These are phyloP conservation scores for Bombus soroeensis DNA, from an alignment of 1,140 invertebrate genomes.

Conservation along the genomic window DNA sequence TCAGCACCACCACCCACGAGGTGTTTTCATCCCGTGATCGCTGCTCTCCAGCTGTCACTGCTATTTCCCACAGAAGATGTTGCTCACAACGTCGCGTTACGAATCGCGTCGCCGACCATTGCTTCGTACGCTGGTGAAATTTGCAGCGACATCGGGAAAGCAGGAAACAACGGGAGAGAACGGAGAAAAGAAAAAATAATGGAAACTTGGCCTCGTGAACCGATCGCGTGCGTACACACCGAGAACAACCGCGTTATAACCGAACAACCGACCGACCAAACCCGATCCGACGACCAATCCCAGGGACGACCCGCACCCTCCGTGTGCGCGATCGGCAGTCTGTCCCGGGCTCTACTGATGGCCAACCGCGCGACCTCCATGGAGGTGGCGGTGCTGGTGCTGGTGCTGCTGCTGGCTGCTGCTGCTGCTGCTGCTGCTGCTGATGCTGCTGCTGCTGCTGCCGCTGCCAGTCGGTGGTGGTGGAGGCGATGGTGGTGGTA, in stretches of 20 bases:
- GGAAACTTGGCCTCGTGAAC: not conserved
- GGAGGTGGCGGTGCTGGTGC: constrained; percentile 71
- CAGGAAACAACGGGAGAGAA: not conserved
- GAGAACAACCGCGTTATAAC: not conserved
- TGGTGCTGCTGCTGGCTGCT: constrained; percentile 34
- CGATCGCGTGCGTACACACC: not conserved
- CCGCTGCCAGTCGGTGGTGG: constrained; percentile 15
- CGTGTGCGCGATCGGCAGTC: constrained; percentile 67
- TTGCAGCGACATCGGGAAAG: not conserved
- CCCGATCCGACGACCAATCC: constrained; percentile 50
- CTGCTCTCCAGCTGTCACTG: not conserved
- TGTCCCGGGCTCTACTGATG: constrained; percentile 78
- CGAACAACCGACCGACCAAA: constrained; percentile 39
- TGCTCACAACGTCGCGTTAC: not conserved
- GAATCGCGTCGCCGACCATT: not conserved
- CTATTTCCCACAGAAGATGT: not conserved
- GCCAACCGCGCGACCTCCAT: constrained; percentile 65
- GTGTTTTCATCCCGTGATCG: constrained; percentile 24
- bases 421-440: constrained; percentile 31
- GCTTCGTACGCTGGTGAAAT: not conserved
- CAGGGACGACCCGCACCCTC: constrained; percentile 59
- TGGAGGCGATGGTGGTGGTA: constrained; percentile 43
- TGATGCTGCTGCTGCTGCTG: constrained; percentile 53
- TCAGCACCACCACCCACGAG: constrained; percentile 41
- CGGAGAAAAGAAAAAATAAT: not conserved